These are phyloP conservation scores for Tetragonula clypearis DNA, from an alignment of 1,140 invertebrate genomes.

Conservation along the genomic window DNA sequence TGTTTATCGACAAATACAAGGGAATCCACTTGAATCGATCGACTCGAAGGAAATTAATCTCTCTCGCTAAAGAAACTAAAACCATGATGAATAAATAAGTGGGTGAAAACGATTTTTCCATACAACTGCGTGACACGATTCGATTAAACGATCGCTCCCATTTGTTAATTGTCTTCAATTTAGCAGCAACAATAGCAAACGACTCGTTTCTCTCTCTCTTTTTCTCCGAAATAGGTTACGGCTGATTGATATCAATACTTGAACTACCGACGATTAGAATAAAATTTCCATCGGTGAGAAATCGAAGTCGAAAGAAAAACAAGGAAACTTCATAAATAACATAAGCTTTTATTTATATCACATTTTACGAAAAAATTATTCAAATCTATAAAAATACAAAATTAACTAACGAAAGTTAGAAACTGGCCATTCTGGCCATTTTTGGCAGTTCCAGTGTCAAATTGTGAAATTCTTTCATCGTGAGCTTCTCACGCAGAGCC, in stretches of 20 bases:
- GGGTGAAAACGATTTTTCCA: neutral
- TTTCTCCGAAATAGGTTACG: conserved; percentile 6
- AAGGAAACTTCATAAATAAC: no score
- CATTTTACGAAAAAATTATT: no score
- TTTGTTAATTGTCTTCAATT: neutral
- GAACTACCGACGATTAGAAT: no score
- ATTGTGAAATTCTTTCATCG: no score
- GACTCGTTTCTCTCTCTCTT: neutral
- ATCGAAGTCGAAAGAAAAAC: no score
- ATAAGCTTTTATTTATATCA: no score
- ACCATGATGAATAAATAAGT: neutral
- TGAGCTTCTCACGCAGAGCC: neutral
- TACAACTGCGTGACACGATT: neutral
- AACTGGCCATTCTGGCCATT: no score
- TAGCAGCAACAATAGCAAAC: neutral
- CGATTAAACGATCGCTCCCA: neutral
- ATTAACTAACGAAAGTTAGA: no score
- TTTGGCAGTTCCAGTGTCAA: no score
- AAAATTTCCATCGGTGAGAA: no score
- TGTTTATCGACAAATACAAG: no score
- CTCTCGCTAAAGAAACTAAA: neutral
- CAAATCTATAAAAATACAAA: no score
- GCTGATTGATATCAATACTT: conserved; percentile 5
- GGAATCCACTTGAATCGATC: neutral
- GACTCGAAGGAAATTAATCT: neutral